Conservation (phyloP, 2,113 vertebrate species). For the Apeltes quadracus region DNA sequence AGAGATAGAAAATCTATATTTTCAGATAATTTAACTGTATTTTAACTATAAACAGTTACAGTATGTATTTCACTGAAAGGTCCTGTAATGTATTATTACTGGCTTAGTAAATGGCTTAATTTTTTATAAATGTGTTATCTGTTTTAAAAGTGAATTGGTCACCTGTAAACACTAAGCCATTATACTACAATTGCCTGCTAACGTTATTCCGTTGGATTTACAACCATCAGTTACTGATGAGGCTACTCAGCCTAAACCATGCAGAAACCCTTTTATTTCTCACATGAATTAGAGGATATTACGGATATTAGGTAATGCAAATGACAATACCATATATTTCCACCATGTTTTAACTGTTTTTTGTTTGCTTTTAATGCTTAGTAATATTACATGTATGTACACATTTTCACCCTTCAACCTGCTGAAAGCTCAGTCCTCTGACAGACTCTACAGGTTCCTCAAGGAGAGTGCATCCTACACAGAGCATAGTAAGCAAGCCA, state of each 20-base stretch:
- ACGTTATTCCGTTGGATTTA: conserved; percentile 37
- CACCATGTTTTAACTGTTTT: conserved; percentile 12
- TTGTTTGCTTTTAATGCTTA: conserved; percentile 9
- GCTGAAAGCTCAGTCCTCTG: conserved; percentile 15
- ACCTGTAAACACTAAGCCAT: conserved; percentile 48
- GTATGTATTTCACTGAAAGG: conserved; percentile 61
- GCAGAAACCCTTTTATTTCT: conserved; percentile 20
- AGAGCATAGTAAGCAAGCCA: conserved; percentile 14
- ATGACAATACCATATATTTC: conserved; percentile 17
- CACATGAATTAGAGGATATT: conserved; percentile 22
- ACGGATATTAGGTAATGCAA: conserved; percentile 22
- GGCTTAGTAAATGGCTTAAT: conserved; percentile 46
- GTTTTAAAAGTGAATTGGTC: conserved; percentile 42
- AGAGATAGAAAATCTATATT: conserved; percentile 76
- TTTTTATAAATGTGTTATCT: conserved; percentile 45
- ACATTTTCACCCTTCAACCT: not conserved
- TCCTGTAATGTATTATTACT: conserved; percentile 49
- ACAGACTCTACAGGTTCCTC: conserved; percentile 21
- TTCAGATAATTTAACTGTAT: conserved; percentile 73
- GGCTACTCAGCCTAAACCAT: conserved; percentile 12
- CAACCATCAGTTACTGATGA: conserved; percentile 9
- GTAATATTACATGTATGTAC: conserved; percentile 7
- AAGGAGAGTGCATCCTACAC: conserved; percentile 32
- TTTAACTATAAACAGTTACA: conserved; percentile 65
- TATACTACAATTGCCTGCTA: conserved; percentile 44